These are phyloP conservation scores for Zosterops japonicus DNA, from an alignment of 2,113 vertebrate species.

Conservation along the genomic window DNA sequence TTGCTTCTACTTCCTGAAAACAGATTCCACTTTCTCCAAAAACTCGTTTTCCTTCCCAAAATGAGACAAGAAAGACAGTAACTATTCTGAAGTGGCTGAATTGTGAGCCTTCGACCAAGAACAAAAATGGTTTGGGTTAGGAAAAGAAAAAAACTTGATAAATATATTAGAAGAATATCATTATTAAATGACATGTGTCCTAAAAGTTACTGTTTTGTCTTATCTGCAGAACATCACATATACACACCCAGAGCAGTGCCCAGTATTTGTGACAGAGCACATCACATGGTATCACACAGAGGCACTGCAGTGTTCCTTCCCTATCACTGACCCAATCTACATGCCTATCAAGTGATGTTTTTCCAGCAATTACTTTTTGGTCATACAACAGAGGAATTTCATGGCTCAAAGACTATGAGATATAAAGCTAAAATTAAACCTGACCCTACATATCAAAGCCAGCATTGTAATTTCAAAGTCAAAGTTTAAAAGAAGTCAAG, in stretches of 20 bases:
- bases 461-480: not conserved
- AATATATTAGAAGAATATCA: not conserved
- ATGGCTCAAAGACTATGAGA: not conserved
- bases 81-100: not conserved
- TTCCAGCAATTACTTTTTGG: slow-evolving; percentile 6
- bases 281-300: not conserved
- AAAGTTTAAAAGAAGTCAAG: not conserved
- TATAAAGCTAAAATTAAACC: not conserved
- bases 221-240: not conserved
- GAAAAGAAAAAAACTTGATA: not conserved
- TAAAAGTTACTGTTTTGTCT: not conserved
- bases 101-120: not conserved
- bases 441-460: not conserved
- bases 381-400: not conserved
- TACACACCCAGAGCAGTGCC: not conserved
- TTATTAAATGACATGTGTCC: not conserved
- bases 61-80: not conserved
- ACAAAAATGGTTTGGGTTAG: not conserved
- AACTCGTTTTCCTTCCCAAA: not conserved
- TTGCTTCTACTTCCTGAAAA: slow-evolving; percentile 4
- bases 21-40: not conserved
- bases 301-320: not conserved
- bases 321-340: not conserved
- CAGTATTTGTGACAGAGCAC: not conserved
- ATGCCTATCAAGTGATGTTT: slow-evolving; percentile 1